Percentiles rank a stretch among this genome's conserved stretches.
Evolutionary conservation across 2,888 invertebrate species (phyloP).

Genomic region (Ectemnius lituratus): DNA sequence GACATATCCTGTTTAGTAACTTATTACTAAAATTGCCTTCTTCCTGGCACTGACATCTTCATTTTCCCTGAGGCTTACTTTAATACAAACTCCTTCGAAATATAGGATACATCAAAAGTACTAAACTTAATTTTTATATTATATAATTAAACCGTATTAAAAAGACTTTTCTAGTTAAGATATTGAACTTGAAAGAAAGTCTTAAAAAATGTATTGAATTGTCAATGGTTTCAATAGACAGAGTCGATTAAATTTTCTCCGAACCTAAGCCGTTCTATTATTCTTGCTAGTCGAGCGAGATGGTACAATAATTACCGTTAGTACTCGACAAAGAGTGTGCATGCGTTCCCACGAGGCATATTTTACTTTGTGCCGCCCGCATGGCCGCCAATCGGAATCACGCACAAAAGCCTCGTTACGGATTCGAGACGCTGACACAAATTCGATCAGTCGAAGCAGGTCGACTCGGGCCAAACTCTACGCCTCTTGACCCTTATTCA

Average conservation of each 20-base stretch:
- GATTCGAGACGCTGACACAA: constrained; percentile 35
- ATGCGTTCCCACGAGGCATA: constrained; percentile 51
- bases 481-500: background rate
- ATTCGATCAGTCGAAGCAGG: constrained; percentile 27
- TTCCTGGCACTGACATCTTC: background rate
- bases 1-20: too few species aligned
- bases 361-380: constrained; percentile 49
- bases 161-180: too few species aligned
- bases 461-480: background rate
- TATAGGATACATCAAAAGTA: too few species aligned
- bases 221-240: too few species aligned
- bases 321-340: constrained; percentile 34
- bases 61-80: too few species aligned
- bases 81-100: too few species aligned
- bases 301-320: constrained; percentile 26
- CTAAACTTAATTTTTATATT: too few species aligned
- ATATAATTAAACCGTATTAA: too few species aligned
- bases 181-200: too few species aligned
- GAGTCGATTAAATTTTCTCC: constrained; percentile 26
- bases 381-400: constrained; percentile 40
- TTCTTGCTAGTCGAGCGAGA: constrained; percentile 39
- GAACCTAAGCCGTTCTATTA: constrained; percentile 41
- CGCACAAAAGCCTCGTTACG: constrained; percentile 53
- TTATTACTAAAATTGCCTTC: background rate
- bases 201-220: too few species aligned